Conservation (phyloP, 2,113 vertebrate genomes). For the Hemicordylus capensis region DNA sequence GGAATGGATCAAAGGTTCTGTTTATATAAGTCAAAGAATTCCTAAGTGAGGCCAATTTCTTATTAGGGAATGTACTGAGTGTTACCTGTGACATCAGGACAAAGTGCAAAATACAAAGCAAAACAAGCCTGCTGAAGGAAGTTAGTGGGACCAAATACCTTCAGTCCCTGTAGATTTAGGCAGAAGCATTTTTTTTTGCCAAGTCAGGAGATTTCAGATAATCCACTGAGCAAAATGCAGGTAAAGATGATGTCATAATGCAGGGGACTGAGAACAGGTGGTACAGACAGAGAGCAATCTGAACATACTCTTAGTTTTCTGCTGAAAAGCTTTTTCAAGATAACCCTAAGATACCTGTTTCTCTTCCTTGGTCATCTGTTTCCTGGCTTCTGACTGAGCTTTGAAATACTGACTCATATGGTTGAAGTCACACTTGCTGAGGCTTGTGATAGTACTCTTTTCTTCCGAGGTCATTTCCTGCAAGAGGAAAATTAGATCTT, state of each 20-base stretch:
- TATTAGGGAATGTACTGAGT: not conserved
- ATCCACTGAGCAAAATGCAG: not conserved
- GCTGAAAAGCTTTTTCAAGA: not conserved
- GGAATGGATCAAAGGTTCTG: not conserved
- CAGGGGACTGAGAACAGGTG: not conserved
- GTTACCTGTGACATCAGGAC: not conserved
- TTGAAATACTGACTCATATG: conserved; percentile 95
- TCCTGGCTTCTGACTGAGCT: conserved; percentile 91
- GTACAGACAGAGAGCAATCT: conserved; percentile 30
- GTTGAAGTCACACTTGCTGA: conserved; percentile 94
- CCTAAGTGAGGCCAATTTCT: not conserved
- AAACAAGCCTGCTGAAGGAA: conserved; percentile 1
- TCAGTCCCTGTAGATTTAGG: not conserved
- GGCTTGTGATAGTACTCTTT: conserved; percentile 86
- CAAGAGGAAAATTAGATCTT: conserved; percentile 36
- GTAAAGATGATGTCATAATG: not conserved
- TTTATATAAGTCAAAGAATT: not conserved
- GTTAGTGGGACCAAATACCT: not conserved
- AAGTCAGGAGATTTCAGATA: not conserved
- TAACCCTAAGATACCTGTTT: conserved; percentile 83
- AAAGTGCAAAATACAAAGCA: not conserved
- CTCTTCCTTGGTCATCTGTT: conserved; percentile 96
- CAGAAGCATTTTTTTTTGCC: conserved; percentile 30
- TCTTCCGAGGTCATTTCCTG: conserved; percentile 97
- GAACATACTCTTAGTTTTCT: conserved; percentile 25